phyloP scores from a whole-genome alignment of 2,113 vertebrate genomes.

The Cochlearius cochlearius region DNA sequence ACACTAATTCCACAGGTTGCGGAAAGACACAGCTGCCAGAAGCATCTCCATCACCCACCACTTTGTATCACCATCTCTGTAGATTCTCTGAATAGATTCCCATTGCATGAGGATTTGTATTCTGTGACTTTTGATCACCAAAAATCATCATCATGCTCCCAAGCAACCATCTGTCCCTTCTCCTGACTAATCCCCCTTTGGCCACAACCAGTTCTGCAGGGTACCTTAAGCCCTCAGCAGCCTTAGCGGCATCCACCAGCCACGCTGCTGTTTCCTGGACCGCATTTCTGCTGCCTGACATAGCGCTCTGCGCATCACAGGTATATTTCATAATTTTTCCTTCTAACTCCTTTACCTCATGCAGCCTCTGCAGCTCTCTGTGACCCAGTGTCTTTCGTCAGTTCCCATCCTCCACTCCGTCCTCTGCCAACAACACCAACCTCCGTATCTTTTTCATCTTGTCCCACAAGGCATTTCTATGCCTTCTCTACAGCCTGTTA shows the following conservation, averaged over 20 bases:
- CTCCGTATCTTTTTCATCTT: neutral
- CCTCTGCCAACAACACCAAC: constrained; percentile 23
- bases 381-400: neutral
- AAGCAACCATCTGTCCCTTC: neutral
- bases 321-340: neutral
- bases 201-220: neutral
- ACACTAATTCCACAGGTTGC: neutral
- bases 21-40: neutral
- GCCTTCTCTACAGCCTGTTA: constrained; percentile 15
- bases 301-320: neutral
- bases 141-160: neutral
- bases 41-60: neutral
- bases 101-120: neutral
- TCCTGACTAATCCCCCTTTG: neutral
- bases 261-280: neutral
- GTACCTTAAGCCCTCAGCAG: neutral
- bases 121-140: neutral
- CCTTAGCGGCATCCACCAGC: neutral
- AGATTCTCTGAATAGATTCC: neutral
- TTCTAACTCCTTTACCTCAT: neutral
- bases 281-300: neutral
- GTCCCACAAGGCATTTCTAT: constrained; percentile 2
- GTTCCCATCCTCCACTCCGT: neutral
- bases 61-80: neutral
- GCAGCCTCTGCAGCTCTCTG: neutral